Evolutionary conservation across 1,140 invertebrate species (phyloP).

Genomic region (Sinonovacula constricta): DNA sequence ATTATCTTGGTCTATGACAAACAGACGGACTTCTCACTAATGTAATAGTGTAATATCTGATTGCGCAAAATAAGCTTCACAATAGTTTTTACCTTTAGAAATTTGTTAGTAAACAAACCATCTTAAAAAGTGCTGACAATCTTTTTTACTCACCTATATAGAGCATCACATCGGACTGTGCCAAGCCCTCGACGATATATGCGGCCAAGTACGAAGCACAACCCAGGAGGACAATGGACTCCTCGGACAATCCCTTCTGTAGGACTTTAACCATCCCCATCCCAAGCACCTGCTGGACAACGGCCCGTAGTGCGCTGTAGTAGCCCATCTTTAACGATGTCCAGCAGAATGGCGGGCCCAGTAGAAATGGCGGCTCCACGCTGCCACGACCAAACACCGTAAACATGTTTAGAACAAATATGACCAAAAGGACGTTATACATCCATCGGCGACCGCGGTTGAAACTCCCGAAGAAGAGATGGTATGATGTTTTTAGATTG

Average conservation of each 20-base stretch:
- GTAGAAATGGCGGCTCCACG: slow-evolving; percentile 34
- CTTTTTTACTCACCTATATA: slow-evolving; percentile 27
- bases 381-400: slow-evolving; percentile 18
- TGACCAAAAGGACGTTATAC: slow-evolving; percentile 21
- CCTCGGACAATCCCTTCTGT: slow-evolving; percentile 36
- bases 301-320: slow-evolving; percentile 1
- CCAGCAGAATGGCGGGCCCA: slow-evolving; percentile 34
- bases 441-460: slow-evolving; percentile 36
- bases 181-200: slow-evolving; percentile 19
- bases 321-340: slow-evolving; percentile 24
- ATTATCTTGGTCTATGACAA: too few species aligned
- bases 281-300: slow-evolving; percentile 24
- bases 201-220: slow-evolving; percentile 5
- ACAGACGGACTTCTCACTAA: too few species aligned
- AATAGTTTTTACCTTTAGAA: too few species aligned
- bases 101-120: too few species aligned
- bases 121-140: too few species aligned
- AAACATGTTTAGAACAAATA: slow-evolving; percentile 23
- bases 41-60: too few species aligned
- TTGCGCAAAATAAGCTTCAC: too few species aligned
- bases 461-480: slow-evolving; percentile 39
- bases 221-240: slow-evolving; percentile 26
- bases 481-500: slow-evolving; percentile 34
- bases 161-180: slow-evolving; percentile 13
- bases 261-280: slow-evolving; percentile 35